These are phyloP conservation scores for Fragum sueziense DNA, from an alignment of 2,888 invertebrate genomes.

Conservation along the genomic window DNA sequence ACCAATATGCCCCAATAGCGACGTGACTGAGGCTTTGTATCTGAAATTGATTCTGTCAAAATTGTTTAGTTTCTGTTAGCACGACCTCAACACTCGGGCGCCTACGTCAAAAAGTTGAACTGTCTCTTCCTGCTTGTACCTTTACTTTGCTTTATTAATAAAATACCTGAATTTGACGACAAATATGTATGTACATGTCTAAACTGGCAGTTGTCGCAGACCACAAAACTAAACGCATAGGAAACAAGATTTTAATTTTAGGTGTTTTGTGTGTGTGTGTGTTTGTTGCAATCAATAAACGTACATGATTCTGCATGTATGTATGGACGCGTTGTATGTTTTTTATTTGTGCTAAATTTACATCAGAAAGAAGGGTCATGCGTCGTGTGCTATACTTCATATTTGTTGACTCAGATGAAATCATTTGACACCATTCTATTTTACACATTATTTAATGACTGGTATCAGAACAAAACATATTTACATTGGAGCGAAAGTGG, in stretches of 20 bases:
- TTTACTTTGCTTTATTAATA: neutral
- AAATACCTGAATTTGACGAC: too few species aligned
- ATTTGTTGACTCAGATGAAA: neutral
- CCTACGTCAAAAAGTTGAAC: conserved; percentile 14
- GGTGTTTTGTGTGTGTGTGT: too few species aligned
- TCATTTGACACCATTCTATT: neutral
- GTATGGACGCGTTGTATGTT: too few species aligned
- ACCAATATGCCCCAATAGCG: conserved; percentile 12
- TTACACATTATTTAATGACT: neutral
- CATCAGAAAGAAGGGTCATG: too few species aligned
- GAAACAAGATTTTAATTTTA: too few species aligned
- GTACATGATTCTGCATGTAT: too few species aligned
- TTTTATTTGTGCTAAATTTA: too few species aligned
- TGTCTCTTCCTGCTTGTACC: neutral
- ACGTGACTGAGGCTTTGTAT: conserved; percentile 26
- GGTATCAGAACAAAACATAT: neutral
- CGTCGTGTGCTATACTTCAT: neutral
- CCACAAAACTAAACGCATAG: too few species aligned
- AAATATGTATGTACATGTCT: too few species aligned
- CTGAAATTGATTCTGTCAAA: conserved; percentile 47
- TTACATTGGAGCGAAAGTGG: neutral
- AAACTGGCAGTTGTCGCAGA: too few species aligned
- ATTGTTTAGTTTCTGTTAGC: conserved; percentile 20
- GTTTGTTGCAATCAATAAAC: too few species aligned
- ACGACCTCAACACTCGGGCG: neutral